phyloP scores from a whole-genome alignment of 53 echinoderm and acorn worm genomes.

The Paracentrotus lividus region DNA sequence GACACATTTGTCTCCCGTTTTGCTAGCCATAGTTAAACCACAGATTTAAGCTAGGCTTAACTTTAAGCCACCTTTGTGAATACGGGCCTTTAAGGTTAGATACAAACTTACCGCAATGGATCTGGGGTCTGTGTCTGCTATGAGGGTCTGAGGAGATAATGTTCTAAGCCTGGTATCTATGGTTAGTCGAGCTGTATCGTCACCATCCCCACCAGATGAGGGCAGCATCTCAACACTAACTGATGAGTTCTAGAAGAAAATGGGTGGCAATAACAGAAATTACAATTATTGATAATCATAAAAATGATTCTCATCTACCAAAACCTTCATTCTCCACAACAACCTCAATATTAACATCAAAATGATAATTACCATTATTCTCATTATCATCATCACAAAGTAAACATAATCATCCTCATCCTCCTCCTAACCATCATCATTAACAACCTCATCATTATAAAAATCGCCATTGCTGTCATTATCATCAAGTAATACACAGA shows the following conservation, averaged over 20 bases:
- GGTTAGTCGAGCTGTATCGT: slow-evolving; percentile 90
- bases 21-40: too few relatives aligned
- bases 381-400: background rate
- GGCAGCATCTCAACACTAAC: slow-evolving; percentile 70
- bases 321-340: background rate
- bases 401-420: background rate
- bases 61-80: too few relatives aligned
- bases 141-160: slow-evolving; percentile 85
- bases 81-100: too few relatives aligned
- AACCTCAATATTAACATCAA: background rate
- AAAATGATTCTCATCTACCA: background rate
- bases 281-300: background rate
- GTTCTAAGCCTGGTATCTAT: slow-evolving; percentile 81
- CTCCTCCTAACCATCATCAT: background rate
- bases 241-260: slow-evolving; percentile 58
- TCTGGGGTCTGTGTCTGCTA: slow-evolving; percentile 90
- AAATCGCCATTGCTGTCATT: background rate
- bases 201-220: slow-evolving; percentile 55
- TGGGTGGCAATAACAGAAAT: background rate
- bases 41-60: too few relatives aligned
- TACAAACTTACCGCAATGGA: slow-evolving; percentile 76
- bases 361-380: background rate
- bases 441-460: background rate
- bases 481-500: too few relatives aligned
- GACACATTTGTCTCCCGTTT: too few relatives aligned